Conservation (phyloP, 2,797 vertebrate species). For the Cynodonichthys magdalenae region DNA sequence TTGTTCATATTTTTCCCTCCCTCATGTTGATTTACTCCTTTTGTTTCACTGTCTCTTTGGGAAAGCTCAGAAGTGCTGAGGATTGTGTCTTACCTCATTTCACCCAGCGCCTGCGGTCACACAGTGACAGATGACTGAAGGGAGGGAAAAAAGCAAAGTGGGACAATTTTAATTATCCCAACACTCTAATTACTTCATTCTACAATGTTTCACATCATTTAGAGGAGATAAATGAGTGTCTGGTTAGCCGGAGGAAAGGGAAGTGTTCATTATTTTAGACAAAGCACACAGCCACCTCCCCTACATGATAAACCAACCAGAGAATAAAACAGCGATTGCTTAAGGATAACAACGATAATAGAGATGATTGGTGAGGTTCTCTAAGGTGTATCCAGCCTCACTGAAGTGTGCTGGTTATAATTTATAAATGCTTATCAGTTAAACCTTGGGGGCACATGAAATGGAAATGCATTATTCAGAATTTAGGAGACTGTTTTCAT, state of each 20-base stretch:
- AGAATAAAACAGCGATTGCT: constrained; percentile 54
- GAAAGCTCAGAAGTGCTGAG: constrained; percentile 14
- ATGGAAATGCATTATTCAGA: constrained; percentile 53
- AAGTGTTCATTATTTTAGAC: constrained; percentile 80
- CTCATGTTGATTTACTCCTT: constrained; percentile 11
- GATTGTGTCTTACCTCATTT: constrained; percentile 58
- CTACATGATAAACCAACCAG: constrained; percentile 54
- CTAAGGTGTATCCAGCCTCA: constrained; percentile 43
- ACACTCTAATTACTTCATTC: constrained; percentile 82
- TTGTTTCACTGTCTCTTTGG: constrained; percentile 30
- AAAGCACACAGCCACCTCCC: constrained; percentile 64
- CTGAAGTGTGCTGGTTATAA: constrained; percentile 37
- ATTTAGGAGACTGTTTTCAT: constrained; percentile 11
- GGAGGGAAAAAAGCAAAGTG: constrained; percentile 45
- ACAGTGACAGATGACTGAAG: constrained; percentile 43
- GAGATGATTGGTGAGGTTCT: constrained; percentile 57
- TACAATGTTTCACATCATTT: constrained; percentile 79
- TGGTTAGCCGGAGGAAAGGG: constrained; percentile 64
- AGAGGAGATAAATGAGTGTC: constrained; percentile 78
- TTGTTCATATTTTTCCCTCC: background rate
- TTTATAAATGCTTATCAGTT: constrained; percentile 45
- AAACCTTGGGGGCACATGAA: constrained; percentile 43
- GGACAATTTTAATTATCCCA: constrained; percentile 80
- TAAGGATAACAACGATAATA: constrained; percentile 54
- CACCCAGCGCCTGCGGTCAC: constrained; percentile 53